A percentile compares a stretch with the other conserved stretches of the same genome.
Evolutionary conservation across 2,113 vertebrate genomes (phyloP).

Genomic region (Himantopus leucocephalus): DNA sequence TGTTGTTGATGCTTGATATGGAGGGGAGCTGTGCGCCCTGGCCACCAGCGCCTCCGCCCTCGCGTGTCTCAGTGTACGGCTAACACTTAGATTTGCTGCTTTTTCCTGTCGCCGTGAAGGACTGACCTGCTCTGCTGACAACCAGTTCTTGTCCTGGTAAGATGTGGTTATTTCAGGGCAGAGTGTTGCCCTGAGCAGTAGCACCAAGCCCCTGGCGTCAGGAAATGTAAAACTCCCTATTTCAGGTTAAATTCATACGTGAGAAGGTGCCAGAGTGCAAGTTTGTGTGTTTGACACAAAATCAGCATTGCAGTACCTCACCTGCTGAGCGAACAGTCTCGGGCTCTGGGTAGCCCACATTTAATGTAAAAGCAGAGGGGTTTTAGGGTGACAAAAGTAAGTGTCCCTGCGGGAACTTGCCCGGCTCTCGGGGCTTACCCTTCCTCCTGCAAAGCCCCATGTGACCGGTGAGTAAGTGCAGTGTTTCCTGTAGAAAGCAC

Average conservation of each 20-base stretch:
- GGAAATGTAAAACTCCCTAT: fast-evolving
- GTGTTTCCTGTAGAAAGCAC: conserved; percentile 34
- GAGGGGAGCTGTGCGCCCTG: neutral
- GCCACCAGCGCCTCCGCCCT: neutral
- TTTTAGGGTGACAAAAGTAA: neutral
- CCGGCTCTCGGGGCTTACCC: neutral
- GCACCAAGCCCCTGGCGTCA: neutral
- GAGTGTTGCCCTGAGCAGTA: neutral
- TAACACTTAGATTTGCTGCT: neutral
- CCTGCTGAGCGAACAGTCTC: neutral
- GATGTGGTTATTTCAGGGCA: neutral
- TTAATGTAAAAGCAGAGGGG: neutral
- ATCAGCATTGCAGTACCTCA: neutral
- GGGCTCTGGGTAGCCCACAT: fast-evolving
- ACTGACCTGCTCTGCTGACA: neutral
- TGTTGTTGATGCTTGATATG: fast-evolving
- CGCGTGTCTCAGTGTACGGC: fast-evolving
- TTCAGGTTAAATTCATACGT: neutral
- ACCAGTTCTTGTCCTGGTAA: neutral
- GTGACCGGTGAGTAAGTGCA: conserved; percentile 53
- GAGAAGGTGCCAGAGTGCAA: neutral
- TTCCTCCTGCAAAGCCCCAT: conserved; percentile 34
- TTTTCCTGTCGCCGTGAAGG: fast-evolving
- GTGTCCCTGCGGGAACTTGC: neutral
- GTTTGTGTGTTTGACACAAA: neutral